A percentile compares a stretch with the other conserved stretches of the same genome.
These are phyloP conservation scores for Porites lobata DNA, from an alignment of 92 coral and sea anemone species.

Conservation along the genomic window DNA sequence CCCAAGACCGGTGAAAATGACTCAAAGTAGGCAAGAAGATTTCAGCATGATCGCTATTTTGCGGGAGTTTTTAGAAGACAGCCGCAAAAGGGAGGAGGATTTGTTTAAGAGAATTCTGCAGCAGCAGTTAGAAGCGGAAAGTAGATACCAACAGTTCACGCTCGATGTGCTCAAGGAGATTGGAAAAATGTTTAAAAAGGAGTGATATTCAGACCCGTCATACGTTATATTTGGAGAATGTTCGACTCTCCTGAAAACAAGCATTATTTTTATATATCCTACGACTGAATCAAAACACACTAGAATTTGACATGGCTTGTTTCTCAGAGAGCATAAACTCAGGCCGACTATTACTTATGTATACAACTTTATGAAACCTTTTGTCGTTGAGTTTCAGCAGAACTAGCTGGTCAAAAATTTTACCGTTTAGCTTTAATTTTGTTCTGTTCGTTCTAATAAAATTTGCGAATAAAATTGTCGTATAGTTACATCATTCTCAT, in stretches of 20 bases:
- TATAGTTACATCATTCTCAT: too few species aligned
- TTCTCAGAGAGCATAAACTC: too few species aligned
- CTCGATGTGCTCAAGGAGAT: conserved; percentile 87
- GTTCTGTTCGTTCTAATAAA: too few species aligned
- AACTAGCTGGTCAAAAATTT: too few species aligned
- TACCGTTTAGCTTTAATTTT: too few species aligned
- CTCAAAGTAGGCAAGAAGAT: conserved; percentile 69
- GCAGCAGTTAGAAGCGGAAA: conserved; percentile 88
- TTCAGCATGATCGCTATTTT: conserved; percentile 71
- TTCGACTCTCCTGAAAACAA: too few species aligned
- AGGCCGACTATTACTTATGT: not conserved
- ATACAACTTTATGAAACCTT: too few species aligned
- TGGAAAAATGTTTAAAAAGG: conserved; percentile 76
- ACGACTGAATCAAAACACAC: too few species aligned
- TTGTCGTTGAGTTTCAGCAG: not conserved
- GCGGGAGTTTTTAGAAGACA: conserved; percentile 89
- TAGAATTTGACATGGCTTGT: too few species aligned
- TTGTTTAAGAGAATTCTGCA: conserved; percentile 80
- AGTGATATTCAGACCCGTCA: not conserved
- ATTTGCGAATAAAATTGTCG: too few species aligned
- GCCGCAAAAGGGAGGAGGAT: conserved; percentile 87
- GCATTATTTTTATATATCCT: too few species aligned
- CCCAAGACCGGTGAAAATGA: conserved; percentile 71
- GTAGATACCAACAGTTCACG: conserved; percentile 88
- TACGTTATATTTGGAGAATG: not conserved